Evolutionary conservation across 2,888 invertebrate species (phyloP).

Genomic region (Latrodectus elegans): DNA sequence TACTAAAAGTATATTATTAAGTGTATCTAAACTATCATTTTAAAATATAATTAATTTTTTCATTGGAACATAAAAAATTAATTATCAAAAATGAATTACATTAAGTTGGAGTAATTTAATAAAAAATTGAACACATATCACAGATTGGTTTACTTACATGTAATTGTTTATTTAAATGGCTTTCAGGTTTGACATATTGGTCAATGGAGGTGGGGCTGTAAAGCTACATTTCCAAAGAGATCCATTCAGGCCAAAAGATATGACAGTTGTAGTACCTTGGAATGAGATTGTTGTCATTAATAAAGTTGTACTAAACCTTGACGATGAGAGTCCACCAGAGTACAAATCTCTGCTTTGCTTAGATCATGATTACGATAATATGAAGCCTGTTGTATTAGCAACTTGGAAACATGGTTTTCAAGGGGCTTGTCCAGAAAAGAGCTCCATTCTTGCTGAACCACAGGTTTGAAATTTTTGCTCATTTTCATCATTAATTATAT

Average conservation of each 20-base stretch:
- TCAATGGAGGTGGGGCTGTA: conserved; percentile 98
- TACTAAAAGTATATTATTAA: too few relatives aligned
- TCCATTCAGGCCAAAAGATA: conserved; percentile 90
- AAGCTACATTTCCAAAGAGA: conserved; percentile 96
- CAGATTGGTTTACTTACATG: too few relatives aligned
- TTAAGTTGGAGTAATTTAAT: too few relatives aligned
- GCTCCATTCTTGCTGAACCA: conserved; percentile 91
- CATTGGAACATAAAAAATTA: too few relatives aligned
- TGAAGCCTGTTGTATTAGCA: conserved; percentile 89
- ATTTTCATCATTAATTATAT: too few relatives aligned
- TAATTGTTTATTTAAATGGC: too few relatives aligned
- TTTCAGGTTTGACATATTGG: conserved; percentile 96
- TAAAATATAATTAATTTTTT: too few relatives aligned
- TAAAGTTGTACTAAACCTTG: conserved; percentile 70
- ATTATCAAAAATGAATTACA: too few relatives aligned
- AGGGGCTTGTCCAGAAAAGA: conserved; percentile 87
- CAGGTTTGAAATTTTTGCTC: conserved; percentile 79
- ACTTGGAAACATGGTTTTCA: conserved; percentile 93
- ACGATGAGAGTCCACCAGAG: conserved; percentile 70
- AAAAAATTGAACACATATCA: too few relatives aligned
- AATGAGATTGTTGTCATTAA: conserved; percentile 94
- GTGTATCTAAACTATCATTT: too few relatives aligned
- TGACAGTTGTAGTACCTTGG: conserved; percentile 96
- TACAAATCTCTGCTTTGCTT: conserved; percentile 79
- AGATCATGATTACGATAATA: conserved; percentile 89